phyloP scores from a whole-genome alignment of 2,113 vertebrate genomes.

The Poeciliopsis occidentalis region DNA sequence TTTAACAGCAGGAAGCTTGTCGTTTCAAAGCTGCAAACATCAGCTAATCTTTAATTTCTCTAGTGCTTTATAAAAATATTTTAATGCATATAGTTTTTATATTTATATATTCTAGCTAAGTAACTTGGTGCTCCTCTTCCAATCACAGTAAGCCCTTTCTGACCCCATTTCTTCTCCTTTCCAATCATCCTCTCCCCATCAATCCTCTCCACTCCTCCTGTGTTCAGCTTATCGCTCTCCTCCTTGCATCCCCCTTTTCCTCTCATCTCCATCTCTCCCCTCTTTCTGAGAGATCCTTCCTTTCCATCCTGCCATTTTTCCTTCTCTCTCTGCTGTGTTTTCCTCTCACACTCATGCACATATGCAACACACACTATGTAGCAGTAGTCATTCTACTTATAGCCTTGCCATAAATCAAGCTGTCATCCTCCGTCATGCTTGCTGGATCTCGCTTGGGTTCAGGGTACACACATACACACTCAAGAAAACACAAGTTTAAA shows the following conservation, averaged over 20 bases:
- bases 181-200: neutral
- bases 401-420: conserved; percentile 80
- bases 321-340: conserved; percentile 29
- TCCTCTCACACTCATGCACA: conserved; percentile 17
- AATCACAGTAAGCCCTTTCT: conserved; percentile 31
- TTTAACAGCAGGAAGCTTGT: neutral
- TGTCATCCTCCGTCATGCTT: conserved; percentile 80
- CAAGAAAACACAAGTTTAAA: conserved; percentile 22
- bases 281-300: conserved; percentile 31
- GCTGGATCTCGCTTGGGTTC: conserved; percentile 75
- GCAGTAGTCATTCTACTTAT: conserved; percentile 79
- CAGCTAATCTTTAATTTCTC: conserved; percentile 36
- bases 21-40: neutral
- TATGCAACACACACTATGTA: conserved; percentile 42
- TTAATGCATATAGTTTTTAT: conserved; percentile 15
- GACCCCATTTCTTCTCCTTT: conserved; percentile 10
- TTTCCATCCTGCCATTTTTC: conserved; percentile 23
- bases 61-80: conserved; percentile 11
- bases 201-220: neutral
- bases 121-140: conserved; percentile 35
- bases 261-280: conserved; percentile 18
- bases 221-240: conserved; percentile 20
- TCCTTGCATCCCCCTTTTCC: conserved; percentile 26
- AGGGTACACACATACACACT: conserved; percentile 38
- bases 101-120: conserved; percentile 42